phyloP scores from a whole-genome alignment of 2,797 vertebrate species.

The Pipistrellus pipistrellus region DNA sequence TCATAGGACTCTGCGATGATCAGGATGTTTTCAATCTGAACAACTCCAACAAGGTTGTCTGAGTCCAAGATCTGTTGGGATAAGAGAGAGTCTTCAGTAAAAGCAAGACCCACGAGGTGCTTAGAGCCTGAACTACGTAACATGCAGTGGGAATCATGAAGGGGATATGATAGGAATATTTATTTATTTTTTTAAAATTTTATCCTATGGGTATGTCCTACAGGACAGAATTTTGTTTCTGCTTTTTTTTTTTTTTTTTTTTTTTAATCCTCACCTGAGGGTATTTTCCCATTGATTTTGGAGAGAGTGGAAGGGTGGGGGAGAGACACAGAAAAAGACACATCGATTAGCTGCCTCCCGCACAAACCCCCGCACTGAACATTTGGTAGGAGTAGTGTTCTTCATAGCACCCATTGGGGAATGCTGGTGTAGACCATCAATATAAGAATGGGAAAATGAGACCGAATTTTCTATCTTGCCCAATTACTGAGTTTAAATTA shows the following conservation, averaged over 20 bases:
- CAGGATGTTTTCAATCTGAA: constrained; percentile 92
- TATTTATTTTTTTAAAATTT: no score
- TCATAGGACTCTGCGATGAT: constrained; percentile 94
- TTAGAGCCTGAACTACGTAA: not conserved
- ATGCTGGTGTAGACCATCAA: not conserved
- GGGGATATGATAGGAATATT: not conserved
- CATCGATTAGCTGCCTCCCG: no score
- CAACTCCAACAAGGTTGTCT: constrained; percentile 92
- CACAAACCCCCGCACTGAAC: no score
- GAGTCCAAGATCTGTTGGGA: constrained; percentile 92
- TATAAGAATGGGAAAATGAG: not conserved
- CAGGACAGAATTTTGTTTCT: no score
- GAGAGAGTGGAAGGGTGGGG: no score
- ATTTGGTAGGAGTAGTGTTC: not conserved
- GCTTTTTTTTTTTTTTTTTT: no score
- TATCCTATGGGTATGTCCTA: no score
- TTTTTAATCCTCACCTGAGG: no score
- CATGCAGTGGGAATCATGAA: not conserved
- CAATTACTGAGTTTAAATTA: not conserved
- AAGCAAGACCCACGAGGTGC: not conserved
- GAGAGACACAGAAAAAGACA: no score
- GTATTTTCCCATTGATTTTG: no score
- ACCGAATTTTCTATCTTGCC: not conserved
- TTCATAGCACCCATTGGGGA: not conserved
- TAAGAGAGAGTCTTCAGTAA: constrained; percentile 51